Conservation (phyloP, 2,113 vertebrate species). For the Semicossyphus pulcher region DNA sequence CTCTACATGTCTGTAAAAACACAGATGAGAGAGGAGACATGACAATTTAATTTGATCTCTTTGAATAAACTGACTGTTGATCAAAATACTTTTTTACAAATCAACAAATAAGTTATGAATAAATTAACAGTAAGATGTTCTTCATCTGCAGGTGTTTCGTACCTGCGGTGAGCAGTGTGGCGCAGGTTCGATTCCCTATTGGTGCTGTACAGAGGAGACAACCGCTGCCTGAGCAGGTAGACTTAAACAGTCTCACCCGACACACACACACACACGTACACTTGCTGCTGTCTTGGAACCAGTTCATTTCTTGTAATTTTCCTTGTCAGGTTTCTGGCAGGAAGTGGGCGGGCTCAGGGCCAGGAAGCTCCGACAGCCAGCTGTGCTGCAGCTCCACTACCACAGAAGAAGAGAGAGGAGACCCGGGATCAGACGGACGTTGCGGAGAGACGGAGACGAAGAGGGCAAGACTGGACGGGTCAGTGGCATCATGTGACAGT, state of each 20-base stretch:
- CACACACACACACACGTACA: neutral
- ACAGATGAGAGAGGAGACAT: too few relatives aligned
- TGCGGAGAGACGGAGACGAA: slow-evolving; percentile 31
- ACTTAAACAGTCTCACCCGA: neutral
- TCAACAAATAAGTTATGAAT: too few relatives aligned
- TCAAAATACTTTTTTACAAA: too few relatives aligned
- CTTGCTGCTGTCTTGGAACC: accelerated
- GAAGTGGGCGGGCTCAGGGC: slow-evolving; percentile 3
- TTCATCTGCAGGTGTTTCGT: slow-evolving; percentile 40
- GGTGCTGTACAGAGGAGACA: neutral
- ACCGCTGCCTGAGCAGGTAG: slow-evolving; percentile 19
- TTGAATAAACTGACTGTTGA: too few relatives aligned
- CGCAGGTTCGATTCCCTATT: slow-evolving; percentile 43
- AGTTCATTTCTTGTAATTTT: neutral
- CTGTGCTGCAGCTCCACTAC: neutral
- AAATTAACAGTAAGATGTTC: neutral
- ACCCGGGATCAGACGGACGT: neutral
- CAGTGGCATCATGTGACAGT: neutral
- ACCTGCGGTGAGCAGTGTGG: slow-evolving; percentile 4
- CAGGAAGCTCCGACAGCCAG: neutral
- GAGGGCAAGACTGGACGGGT: slow-evolving; percentile 30
- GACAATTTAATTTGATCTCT: too few relatives aligned
- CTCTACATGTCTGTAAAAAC: too few relatives aligned
- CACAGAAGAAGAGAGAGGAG: slow-evolving; percentile 43
- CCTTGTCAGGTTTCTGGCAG: slow-evolving; percentile 1